Base-by-base conservation (phyloP, 1,140 invertebrate genomes). In the Papilio polytes region DNA sequence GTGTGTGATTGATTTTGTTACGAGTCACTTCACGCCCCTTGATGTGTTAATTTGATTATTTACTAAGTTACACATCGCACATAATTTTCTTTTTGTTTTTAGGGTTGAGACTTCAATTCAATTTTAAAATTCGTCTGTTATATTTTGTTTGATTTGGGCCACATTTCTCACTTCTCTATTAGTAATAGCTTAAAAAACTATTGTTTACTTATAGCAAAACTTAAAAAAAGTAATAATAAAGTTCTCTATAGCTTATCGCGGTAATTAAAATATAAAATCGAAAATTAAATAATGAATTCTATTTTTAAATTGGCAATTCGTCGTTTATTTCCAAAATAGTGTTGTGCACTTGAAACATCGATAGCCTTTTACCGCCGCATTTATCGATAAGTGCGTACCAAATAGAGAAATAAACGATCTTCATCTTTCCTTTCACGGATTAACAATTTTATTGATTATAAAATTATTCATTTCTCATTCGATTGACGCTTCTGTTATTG, bases 1-100 rank as follows among this genome's bases (percentile, higher is more conserved):
- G 73, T 48, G 51, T 80, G 73, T 82, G 83, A 84, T 84, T 83
- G 80, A 81, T 81, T 51, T 44, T 51, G 18, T 81, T 48, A 76
- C 74, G 44, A 76, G 0, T 76, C 44, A 76, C 44, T 76, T 76
- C 74, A 51, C 46, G 44, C 41, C 74, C 20, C 74, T 76, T 51
- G 63, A 31, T 31, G 63, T 70, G 22, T 15, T 70, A 31, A 70
- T 70, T 70, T 36, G 26, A 31, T 15, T 63, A 22, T 36, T 3
- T 15, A 66, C 12, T 66, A 15, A 63, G 59, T 63, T 26, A 70
- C 20, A 70, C 6, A 36, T 70, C 3, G 18, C 15, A 36, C 63
- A 36, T 70, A 1, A 1, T 70, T 36, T 70, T 31, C 0, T 1
- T 2, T 26, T 22, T 63, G 20, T 22, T 22, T 22, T 59, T 15